These are phyloP conservation scores for Acinonyx jubatus DNA, from an alignment of 2,113 vertebrate species.

Conservation along the genomic window DNA sequence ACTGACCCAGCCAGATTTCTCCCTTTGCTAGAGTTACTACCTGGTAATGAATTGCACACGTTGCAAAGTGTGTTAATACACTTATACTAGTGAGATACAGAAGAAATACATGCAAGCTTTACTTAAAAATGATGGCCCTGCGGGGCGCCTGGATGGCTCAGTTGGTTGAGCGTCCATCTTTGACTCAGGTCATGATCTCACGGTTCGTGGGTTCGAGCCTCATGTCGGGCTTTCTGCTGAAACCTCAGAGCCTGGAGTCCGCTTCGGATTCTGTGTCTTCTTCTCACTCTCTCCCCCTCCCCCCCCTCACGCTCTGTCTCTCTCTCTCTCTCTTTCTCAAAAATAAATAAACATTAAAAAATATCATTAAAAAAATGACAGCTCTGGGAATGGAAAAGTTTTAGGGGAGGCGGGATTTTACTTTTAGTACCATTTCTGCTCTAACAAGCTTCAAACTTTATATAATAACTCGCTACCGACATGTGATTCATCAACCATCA, in stretches of 20 bases:
- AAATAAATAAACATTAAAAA: no score
- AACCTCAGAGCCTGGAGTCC: no score
- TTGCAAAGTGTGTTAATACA: conserved; percentile 1
- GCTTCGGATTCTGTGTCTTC: no score
- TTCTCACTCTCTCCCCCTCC: no score
- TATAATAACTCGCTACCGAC: neutral
- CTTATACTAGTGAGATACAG: neutral
- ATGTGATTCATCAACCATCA: neutral
- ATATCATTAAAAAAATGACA: neutral
- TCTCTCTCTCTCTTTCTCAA: no score
- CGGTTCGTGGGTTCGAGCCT: no score
- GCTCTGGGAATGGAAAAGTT: neutral
- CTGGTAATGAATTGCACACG: neutral
- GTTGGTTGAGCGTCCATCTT: no score
- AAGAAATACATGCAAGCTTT: neutral
- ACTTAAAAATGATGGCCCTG: neutral
- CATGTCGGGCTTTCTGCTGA: no score
- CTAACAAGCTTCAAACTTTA: neutral
- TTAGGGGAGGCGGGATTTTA: conserved; percentile 2
- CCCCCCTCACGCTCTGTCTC: no score
- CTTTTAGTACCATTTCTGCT: neutral
- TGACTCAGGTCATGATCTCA: no score
- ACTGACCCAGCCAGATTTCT: neutral
- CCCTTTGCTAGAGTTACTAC: conserved; percentile 24
- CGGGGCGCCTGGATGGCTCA: no score